Percentiles rank a stretch among this genome's conserved stretches.
These are phyloP conservation scores for Dolichomitus sp. DNA, from an alignment of 2,888 invertebrate genomes.

Conservation along the genomic window DNA sequence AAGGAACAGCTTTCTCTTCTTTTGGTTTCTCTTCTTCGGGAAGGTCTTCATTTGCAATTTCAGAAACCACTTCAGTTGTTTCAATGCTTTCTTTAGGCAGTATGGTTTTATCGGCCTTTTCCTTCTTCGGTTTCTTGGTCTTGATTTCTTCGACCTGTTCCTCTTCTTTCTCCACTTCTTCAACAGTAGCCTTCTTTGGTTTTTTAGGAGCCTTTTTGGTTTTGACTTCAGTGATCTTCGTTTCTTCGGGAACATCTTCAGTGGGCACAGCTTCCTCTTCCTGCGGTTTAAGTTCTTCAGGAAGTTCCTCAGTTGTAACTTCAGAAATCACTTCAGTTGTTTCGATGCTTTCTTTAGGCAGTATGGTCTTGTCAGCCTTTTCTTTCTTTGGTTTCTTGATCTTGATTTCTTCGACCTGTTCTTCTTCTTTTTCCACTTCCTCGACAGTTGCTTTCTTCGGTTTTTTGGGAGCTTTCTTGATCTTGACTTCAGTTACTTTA, in stretches of 20 bases:
- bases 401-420: slow-evolving; percentile 69
- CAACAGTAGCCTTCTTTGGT: slow-evolving; percentile 42
- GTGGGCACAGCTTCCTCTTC: slow-evolving; percentile 68
- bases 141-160: slow-evolving; percentile 69
- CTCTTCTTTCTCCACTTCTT: slow-evolving; percentile 52
- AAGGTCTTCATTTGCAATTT: slow-evolving; percentile 72
- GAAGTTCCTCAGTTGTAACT: slow-evolving; percentile 71
- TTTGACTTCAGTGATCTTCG: slow-evolving; percentile 61
- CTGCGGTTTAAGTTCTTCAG: slow-evolving; percentile 63
- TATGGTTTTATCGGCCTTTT: slow-evolving; percentile 69
- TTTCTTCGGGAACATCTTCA: slow-evolving; percentile 67
- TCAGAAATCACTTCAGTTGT: slow-evolving; percentile 72
- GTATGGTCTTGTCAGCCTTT: slow-evolving; percentile 69
- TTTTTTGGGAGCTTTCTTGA: slow-evolving; percentile 72
- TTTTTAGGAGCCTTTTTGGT: slow-evolving; percentile 72
- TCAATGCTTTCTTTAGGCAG: slow-evolving; percentile 74
- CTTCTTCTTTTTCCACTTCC: slow-evolving; percentile 53
- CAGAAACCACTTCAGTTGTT: slow-evolving; percentile 71
- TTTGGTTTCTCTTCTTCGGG: slow-evolving; percentile 61
- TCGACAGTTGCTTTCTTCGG: slow-evolving; percentile 40
- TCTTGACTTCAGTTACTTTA: slow-evolving; percentile 62
- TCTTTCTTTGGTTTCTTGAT: slow-evolving; percentile 72
- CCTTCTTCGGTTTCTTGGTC: slow-evolving; percentile 72
- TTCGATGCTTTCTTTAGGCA: slow-evolving; percentile 73
- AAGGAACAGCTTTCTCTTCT: slow-evolving; percentile 63